Base-by-base conservation (phyloP, 2,797 vertebrate species). In the Microctenopoma lineatum region DNA sequence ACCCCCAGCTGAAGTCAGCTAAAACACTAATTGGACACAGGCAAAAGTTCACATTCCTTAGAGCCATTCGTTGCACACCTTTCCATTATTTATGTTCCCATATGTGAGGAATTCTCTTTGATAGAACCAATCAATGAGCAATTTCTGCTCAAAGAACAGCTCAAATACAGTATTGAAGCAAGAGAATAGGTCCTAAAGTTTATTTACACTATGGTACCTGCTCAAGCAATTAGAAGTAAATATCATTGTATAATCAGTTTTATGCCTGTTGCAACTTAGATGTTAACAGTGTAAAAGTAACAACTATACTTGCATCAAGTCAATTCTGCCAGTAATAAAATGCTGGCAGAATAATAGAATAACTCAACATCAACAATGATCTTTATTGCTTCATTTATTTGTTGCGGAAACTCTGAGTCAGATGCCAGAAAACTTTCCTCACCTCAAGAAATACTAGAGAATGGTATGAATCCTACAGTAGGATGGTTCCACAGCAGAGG, bases 1-100 rank as follows among this genome's bases (percentile, higher is more conserved):
- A 79, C 72, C 82, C 79, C 61, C 63, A 74, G 87, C 90, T 92
- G 88, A 91, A 92, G 89, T 92, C 90, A 93, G 92, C 90, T 92
- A 89, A 94, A 93, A 93, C 87, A 93, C 92, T 95, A 93, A 95
- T 93, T 95, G 92, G 86, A 92, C 89, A 89, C 77, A 76, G 61
- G 66, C 82, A 92, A 88, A 94, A 93, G 92, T 94, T 94, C 91
- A 91, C 83, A 87, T 91, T 83, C 79, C 90, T 88, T 60, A 60
- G 59, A 84, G 87, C 84, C 80, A 84, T 86, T 88, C 66, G 38
- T 84, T 86, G 83, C 81, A 58, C 80, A 85, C 79, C 85, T 89
- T 89, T 93, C 88, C 87, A 94, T 95, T 92, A 95, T 94, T 91
- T 82, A 94, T 88, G 84, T 78, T 73, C 78, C 77, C 80, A 81